These are phyloP conservation scores for Cassiopea andromeda DNA, from an alignment of 30 jellyfish, hydroid and myxozoan species.

Conservation along the genomic window DNA sequence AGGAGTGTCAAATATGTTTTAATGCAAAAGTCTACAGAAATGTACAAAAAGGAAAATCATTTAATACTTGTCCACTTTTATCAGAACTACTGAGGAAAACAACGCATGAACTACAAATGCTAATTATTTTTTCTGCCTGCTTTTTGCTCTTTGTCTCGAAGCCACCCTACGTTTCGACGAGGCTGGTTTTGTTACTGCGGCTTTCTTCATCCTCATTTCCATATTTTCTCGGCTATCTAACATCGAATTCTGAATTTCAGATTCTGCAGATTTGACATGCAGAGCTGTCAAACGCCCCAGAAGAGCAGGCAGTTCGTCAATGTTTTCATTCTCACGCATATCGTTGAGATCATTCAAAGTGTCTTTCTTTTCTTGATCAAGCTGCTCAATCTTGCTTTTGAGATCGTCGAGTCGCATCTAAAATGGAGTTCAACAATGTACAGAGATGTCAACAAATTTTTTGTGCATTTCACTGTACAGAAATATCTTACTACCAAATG, in stretches of 20 bases:
- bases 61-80: neutral
- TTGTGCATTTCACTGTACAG: too few relatives aligned
- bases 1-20: too few relatives aligned
- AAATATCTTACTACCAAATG: too few relatives aligned
- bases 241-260: conserved; percentile 49
- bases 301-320: conserved; percentile 17
- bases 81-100: neutral
- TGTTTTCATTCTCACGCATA: neutral
- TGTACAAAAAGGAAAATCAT: neutral
- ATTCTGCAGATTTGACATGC: conserved; percentile 49
- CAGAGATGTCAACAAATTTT: too few relatives aligned
- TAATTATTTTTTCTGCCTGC: conserved; percentile 18
- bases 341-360: conserved; percentile 11
- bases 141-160: conserved; percentile 43
- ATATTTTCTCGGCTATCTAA: conserved; percentile 48
- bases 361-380: conserved; percentile 23
- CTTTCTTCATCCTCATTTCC: conserved; percentile 40
- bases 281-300: conserved; percentile 38
- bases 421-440: neutral
- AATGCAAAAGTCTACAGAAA: too few relatives aligned
- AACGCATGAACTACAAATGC: neutral
- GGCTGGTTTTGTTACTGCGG: conserved; percentile 21
- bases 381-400: conserved; percentile 7
- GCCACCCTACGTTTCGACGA: conserved; percentile 38
- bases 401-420: conserved; percentile 46